A percentile compares a stretch with the other conserved stretches of the same genome.
Evolutionary conservation across 2,113 vertebrate species (phyloP).

Genomic region (Furnarius figulus): DNA sequence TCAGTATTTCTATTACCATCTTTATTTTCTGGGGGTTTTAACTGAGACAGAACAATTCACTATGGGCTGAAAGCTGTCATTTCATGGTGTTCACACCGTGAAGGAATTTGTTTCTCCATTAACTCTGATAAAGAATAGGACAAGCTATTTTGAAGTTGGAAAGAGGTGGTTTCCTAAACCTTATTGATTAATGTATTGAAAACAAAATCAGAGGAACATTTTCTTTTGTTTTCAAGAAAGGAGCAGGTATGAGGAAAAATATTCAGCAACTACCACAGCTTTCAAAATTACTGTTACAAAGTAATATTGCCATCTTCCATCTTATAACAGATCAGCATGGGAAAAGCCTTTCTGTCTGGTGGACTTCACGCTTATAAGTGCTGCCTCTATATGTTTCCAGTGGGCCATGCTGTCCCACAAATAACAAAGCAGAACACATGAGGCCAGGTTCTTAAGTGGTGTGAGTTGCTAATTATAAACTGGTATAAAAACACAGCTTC

Average conservation of each 20-base stretch:
- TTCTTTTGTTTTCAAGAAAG: neutral
- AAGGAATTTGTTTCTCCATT: slow-evolving; percentile 7
- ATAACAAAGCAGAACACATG: neutral
- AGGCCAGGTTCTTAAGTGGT: neutral
- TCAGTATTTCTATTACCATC: neutral
- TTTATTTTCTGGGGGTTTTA: slow-evolving; percentile 19
- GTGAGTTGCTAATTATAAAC: neutral
- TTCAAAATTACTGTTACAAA: neutral
- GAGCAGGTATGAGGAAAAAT: neutral
- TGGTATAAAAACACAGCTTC: neutral
- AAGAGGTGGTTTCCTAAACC: neutral
- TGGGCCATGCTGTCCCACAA: accelerated
- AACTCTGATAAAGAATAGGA: slow-evolving; percentile 13
- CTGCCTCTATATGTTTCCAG: neutral
- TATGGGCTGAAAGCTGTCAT: slow-evolving; percentile 5
- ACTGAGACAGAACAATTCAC: neutral
- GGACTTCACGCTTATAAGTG: neutral
- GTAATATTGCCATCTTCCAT: neutral
- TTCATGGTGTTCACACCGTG: neutral
- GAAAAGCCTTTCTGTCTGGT: neutral
- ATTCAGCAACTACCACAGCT: neutral
- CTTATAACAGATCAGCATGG: neutral
- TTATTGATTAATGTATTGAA: neutral
- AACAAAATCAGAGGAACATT: neutral
- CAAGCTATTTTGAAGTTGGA: neutral